Conservation (phyloP, 2,888 invertebrate genomes). For the Ophion slaviceki region DNA sequence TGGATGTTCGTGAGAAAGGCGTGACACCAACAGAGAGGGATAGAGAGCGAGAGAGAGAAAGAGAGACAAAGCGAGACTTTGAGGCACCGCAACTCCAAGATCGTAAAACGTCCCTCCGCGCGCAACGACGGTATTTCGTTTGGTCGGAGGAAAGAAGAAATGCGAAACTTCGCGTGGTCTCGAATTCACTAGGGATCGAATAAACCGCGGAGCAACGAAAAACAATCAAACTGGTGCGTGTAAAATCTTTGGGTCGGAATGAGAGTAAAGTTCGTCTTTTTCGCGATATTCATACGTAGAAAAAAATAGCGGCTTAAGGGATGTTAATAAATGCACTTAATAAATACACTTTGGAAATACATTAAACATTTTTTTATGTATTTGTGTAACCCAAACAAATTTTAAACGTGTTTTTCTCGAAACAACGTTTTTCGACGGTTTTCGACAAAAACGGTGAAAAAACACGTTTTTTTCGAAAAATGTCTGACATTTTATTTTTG, state of each 20-base stretch:
- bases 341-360: no score
- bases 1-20: conserved; percentile 67
- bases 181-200: conserved; percentile 31
- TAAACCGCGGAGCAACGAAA: background rate
- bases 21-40: conserved; percentile 61
- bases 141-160: conserved; percentile 21
- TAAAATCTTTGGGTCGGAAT: background rate
- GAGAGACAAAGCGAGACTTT: conserved; percentile 49
- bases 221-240: background rate
- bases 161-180: background rate
- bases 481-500: no score
- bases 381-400: no score
- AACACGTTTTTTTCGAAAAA: no score
- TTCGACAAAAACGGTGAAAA: no score
- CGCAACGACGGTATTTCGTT: conserved; percentile 21
- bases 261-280: background rate
- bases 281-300: no score
- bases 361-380: no score
- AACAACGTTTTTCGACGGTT: no score
- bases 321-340: no score
- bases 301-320: no score
- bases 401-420: no score
- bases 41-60: conserved; percentile 1
- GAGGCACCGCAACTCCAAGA: conserved; percentile 49
- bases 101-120: conserved; percentile 57